phyloP scores from a whole-genome alignment of 2,797 vertebrate genomes.

The Philypnodon macrostomus region DNA sequence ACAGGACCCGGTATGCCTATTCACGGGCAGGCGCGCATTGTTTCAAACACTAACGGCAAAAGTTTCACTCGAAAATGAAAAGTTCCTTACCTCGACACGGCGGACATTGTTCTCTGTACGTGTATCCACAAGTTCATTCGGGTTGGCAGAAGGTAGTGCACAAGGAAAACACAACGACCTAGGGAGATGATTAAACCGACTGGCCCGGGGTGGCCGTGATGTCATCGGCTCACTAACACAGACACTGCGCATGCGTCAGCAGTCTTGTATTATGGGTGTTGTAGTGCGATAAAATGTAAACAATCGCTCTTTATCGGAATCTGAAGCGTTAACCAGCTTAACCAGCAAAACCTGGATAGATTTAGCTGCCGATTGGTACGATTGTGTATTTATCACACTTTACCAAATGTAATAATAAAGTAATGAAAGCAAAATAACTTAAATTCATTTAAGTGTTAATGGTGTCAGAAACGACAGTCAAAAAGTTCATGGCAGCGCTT shows the following conservation, averaged over 20 bases:
- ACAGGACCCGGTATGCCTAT: constrained; percentile 29
- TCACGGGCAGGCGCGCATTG: neutral
- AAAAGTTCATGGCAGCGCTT: too few species aligned
- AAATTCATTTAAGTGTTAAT: too few species aligned
- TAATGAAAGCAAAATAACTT: too few species aligned
- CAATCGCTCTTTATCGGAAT: too few species aligned
- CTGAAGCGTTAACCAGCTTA: too few species aligned
- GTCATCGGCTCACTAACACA: constrained; percentile 71
- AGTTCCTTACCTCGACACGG: constrained; percentile 53
- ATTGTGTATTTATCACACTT: too few species aligned
- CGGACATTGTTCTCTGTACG: constrained; percentile 33
- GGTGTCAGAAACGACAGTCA: too few species aligned
- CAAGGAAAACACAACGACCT: neutral
- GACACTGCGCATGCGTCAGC: constrained; percentile 65
- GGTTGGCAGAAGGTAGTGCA: constrained; percentile 2
- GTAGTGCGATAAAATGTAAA: constrained; percentile 11
- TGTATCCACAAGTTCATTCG: constrained; percentile 29
- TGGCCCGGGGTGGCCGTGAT: constrained; percentile 72
- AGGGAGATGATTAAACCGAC: constrained; percentile 37
- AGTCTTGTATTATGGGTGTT: constrained; percentile 22
- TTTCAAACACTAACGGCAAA: neutral
- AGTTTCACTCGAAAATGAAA: neutral
- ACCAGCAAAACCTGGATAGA: too few species aligned
- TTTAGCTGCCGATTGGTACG: too few species aligned
- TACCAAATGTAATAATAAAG: too few species aligned